A percentile compares a stretch with the other conserved stretches of the same genome.
Conservation (phyloP, 2,113 vertebrate genomes). For the Labeo catla region DNA sequence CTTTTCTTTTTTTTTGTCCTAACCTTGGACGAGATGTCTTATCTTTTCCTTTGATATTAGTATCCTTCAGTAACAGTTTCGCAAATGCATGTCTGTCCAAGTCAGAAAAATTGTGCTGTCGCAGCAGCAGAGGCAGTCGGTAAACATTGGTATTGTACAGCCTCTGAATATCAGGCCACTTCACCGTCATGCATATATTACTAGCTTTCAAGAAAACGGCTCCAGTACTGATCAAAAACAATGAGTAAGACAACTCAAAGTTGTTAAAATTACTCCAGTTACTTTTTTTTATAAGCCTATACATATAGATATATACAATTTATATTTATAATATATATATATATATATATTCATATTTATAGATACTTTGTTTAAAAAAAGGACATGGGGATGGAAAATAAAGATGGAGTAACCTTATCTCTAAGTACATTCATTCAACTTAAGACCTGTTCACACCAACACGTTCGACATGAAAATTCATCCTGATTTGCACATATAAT, state of each 20-base stretch:
- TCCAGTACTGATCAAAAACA: conserved; percentile 60
- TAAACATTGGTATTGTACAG: conserved; percentile 46
- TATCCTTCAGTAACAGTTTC: conserved; percentile 47
- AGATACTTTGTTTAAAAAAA: conserved; percentile 62
- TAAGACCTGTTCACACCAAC: not conserved
- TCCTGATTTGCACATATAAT: not conserved
- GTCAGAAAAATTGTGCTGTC: conserved; percentile 21
- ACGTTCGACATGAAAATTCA: not conserved
- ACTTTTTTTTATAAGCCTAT: conserved; percentile 67
- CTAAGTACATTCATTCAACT: conserved; percentile 49
- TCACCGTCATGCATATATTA: conserved; percentile 29
- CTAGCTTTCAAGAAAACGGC: conserved; percentile 56
- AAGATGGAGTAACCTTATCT: conserved; percentile 50
- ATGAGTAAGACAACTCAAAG: conserved; percentile 49
- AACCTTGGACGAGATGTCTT: conserved; percentile 41
- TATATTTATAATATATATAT: conserved; percentile 66
- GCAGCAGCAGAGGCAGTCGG: conserved; percentile 12
- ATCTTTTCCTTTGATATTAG: conserved; percentile 6
- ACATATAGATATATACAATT: conserved; percentile 71
- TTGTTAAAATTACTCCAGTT: conserved; percentile 67
- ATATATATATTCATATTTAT: conserved; percentile 48
- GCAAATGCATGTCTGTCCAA: conserved; percentile 24
- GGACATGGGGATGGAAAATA: conserved; percentile 57
- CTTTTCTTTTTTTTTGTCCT: conserved; percentile 37
- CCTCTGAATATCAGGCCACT: conserved; percentile 37